These are phyloP conservation scores for Palythoa grandis DNA, from an alignment of 92 coral and sea anemone species.

Conservation along the genomic window DNA sequence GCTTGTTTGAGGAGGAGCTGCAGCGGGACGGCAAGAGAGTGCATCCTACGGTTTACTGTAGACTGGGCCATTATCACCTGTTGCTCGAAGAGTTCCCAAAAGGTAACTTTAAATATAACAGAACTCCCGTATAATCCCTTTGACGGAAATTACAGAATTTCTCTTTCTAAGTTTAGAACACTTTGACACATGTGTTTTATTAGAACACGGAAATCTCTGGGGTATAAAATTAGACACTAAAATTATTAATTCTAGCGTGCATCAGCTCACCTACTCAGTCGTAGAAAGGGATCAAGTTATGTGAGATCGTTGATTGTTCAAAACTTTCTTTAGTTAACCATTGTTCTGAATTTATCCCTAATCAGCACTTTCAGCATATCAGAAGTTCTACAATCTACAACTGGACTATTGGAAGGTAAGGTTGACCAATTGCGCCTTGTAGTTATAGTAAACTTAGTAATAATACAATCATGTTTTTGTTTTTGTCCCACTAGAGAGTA, in stretches of 20 bases:
- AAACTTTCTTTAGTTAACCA: not conserved
- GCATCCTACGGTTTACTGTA: slow-evolving; percentile 87
- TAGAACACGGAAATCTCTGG: slow-evolving; percentile 27
- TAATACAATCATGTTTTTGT: not conserved
- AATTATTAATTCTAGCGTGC: not conserved
- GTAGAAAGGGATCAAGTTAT: not conserved
- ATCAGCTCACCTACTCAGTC: not conserved
- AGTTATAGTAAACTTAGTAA: not conserved
- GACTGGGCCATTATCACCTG: slow-evolving; percentile 98
- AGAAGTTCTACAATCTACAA: slow-evolving; percentile 91
- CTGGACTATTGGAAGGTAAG: slow-evolving; percentile 97
- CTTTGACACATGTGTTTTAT: slow-evolving; percentile 17
- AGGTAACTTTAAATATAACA: slow-evolving; percentile 63
- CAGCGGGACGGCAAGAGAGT: slow-evolving; percentile 75
- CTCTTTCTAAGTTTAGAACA: slow-evolving; percentile 19
- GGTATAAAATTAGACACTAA: slow-evolving; percentile 24
- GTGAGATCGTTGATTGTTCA: not conserved
- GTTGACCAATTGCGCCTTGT: not conserved
- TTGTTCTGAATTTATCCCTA: slow-evolving; percentile 32
- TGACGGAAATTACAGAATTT: slow-evolving; percentile 29
- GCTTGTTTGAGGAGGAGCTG: slow-evolving; percentile 79
- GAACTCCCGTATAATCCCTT: slow-evolving; percentile 27
- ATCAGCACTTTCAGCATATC: slow-evolving; percentile 95
- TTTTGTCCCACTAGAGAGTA: not conserved
- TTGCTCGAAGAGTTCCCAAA: slow-evolving; percentile 96